Evolutionary conservation across 1,140 invertebrate genomes (phyloP).

Genomic region (Diuraphis noxia): DNA sequence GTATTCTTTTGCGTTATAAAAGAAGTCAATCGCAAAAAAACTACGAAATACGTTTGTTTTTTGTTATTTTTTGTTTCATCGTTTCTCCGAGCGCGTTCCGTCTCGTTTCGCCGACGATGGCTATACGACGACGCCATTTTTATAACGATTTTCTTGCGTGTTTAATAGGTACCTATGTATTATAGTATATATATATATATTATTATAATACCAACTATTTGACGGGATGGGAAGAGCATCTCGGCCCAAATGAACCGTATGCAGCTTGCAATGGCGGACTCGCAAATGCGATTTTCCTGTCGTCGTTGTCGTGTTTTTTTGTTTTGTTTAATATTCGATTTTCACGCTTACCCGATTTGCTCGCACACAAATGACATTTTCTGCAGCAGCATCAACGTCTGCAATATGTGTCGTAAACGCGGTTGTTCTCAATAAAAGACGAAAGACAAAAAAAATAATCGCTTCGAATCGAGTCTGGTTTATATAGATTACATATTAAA

Average conservation of each 20-base stretch:
- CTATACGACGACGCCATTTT: conserved; percentile 25
- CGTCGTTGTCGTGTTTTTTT: neutral
- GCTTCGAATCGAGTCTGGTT: neutral
- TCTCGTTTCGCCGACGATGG: neutral
- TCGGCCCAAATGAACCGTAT: conserved; percentile 21
- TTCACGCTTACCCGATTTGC: conserved; percentile 9
- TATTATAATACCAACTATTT: neutral
- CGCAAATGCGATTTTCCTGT: neutral
- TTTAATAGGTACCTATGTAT: neutral
- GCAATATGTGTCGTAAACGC: neutral
- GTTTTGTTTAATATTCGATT: neutral
- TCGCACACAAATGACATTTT: neutral
- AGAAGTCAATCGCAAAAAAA: neutral
- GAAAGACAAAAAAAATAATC: neutral
- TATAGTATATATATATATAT: neutral
- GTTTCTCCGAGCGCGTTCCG: neutral
- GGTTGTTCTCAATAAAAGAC: neutral
- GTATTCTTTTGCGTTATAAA: neutral
- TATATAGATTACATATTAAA: neutral
- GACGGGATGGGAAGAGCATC: neutral
- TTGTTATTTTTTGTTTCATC: neutral
- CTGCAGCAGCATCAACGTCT: neutral
- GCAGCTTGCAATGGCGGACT: conserved; percentile 14
- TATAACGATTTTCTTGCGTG: conserved; percentile 8
- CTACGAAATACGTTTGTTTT: neutral